Evolutionary conservation across 1,140 invertebrate species (phyloP).

Genomic region (Pentalonia nigronervosa): DNA sequence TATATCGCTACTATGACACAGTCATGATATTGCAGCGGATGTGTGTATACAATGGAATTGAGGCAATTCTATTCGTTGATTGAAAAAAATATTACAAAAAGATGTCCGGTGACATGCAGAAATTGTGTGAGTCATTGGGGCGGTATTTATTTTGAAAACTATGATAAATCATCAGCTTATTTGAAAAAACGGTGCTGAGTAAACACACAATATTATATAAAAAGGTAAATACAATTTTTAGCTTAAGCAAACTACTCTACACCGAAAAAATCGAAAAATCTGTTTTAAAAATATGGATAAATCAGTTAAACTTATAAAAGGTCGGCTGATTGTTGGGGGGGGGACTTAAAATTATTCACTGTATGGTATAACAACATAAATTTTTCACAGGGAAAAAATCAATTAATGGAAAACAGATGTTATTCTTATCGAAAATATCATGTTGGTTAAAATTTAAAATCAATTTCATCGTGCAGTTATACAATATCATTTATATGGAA

Average conservation of each 20-base stretch:
- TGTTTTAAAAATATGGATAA: background rate
- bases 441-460: background rate
- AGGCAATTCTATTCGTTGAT: background rate
- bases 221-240: background rate
- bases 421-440: background rate
- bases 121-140: background rate
- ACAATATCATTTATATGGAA: background rate
- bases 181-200: background rate
- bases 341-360: too few species aligned
- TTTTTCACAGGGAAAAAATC: background rate
- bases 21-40: background rate
- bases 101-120: background rate
- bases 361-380: background rate
- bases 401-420: background rate
- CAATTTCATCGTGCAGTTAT: background rate
- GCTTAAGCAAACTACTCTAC: background rate
- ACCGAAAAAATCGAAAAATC: too few species aligned
- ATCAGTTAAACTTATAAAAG: background rate
- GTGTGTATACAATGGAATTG: background rate
- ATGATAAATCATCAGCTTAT: background rate
- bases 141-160: background rate
- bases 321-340: too few species aligned
- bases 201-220: background rate
- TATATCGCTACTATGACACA: background rate
- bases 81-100: conserved; percentile 1